Percentiles rank a stretch among this genome's conserved stretches.
Conservation (phyloP, 2,888 invertebrate genomes). For the Hypomecis punctinalis region DNA sequence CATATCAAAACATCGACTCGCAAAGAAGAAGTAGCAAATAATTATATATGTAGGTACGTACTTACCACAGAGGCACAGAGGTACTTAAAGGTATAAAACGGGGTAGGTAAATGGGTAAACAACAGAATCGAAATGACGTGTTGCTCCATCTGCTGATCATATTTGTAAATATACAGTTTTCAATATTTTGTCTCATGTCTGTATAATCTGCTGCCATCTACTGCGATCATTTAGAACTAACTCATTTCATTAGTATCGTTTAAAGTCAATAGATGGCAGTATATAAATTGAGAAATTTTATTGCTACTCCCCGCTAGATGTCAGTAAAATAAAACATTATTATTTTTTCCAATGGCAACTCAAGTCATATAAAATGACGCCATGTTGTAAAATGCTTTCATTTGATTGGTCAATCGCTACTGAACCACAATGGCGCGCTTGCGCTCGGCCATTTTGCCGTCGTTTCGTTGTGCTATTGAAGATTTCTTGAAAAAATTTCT, state of each 20-base stretch:
- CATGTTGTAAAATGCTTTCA: conserved; percentile 63
- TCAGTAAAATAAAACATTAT: conserved; percentile 18
- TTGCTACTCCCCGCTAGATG: conserved; percentile 53
- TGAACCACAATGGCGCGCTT: conserved; percentile 51
- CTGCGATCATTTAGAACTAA: not conserved
- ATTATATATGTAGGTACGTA: too few relatives aligned
- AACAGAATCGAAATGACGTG: not conserved
- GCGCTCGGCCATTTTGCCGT: conserved; percentile 73
- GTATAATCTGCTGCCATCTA: not conserved
- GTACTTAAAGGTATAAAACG: too few relatives aligned
- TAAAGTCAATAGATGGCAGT: not conserved
- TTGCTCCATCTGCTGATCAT: not conserved
- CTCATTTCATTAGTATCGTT: not conserved
- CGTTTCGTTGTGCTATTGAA: conserved; percentile 40
- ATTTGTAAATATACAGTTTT: not conserved
- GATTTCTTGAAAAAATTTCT: conserved; percentile 39
- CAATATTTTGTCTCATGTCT: not conserved
- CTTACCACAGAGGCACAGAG: too few relatives aligned
- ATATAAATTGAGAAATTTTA: not conserved
- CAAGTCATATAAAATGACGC: conserved; percentile 66
- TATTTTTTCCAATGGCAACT: conserved; percentile 61
- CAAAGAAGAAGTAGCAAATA: too few relatives aligned
- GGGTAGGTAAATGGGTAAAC: not conserved
- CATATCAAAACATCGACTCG: too few relatives aligned
- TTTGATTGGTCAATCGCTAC: conserved; percentile 73